These are phyloP conservation scores for Sphaeridia pumilis DNA, from an alignment of 2,888 invertebrate species.

Conservation along the genomic window DNA sequence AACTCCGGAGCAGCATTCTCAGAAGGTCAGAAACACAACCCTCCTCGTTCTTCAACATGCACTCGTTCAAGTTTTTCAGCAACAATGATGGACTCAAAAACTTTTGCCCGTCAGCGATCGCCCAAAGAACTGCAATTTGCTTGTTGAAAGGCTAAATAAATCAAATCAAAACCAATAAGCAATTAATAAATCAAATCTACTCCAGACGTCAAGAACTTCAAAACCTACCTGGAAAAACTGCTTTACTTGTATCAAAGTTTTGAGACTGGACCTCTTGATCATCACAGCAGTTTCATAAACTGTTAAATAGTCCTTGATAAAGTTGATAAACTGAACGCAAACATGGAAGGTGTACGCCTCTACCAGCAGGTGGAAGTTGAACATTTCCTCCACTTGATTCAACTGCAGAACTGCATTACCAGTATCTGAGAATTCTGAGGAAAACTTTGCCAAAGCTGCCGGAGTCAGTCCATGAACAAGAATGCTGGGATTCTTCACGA, in stretches of 20 bases:
- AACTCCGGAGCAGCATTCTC: slow-evolving; percentile 21
- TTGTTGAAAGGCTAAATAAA: slow-evolving; percentile 24
- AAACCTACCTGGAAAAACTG: slow-evolving; percentile 24
- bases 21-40: slow-evolving; percentile 24
- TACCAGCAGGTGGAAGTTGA: neutral
- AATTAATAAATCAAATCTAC: neutral
- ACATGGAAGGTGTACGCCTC: slow-evolving; percentile 6
- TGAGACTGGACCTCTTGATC: slow-evolving; percentile 22
- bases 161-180: no score
- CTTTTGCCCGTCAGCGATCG: slow-evolving; percentile 18
- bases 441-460: slow-evolving; percentile 19
- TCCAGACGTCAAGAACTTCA: neutral
- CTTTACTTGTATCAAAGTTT: slow-evolving; percentile 18
- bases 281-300: slow-evolving; percentile 30
- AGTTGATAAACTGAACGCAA: slow-evolving; percentile 21
- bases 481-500: slow-evolving; percentile 23
- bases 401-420: slow-evolving; percentile 1
- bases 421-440: slow-evolving; percentile 3
- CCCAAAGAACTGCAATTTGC: slow-evolving; percentile 22
- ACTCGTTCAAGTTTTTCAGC: slow-evolving; percentile 24
- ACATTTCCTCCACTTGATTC: slow-evolving; percentile 11
- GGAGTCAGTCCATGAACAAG: slow-evolving; percentile 30
- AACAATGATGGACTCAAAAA: slow-evolving; percentile 21
- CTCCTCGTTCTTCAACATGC: slow-evolving; percentile 23
- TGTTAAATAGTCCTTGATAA: slow-evolving; percentile 27